Conservation (phyloP, 1,140 invertebrate genomes). For the Cotesia glomerata region DNA sequence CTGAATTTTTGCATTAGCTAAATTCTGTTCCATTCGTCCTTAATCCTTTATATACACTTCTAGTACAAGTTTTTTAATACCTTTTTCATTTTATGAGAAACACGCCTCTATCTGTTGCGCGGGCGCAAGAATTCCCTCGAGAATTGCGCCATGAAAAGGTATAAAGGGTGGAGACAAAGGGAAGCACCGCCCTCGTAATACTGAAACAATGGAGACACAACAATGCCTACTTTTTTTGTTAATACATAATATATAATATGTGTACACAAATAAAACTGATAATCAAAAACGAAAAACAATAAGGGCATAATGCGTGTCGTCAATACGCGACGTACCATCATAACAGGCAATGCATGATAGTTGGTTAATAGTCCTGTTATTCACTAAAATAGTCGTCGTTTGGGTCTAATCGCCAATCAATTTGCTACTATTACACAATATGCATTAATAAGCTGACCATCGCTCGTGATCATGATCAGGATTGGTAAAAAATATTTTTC, state of each 20-base stretch:
- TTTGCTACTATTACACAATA: too few species aligned
- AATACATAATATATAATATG: neutral
- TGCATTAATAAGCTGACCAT: too few species aligned
- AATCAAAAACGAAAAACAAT: neutral
- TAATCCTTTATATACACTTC: neutral
- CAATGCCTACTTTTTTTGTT: slow-evolving; percentile 38
- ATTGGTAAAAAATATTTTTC: too few species aligned
- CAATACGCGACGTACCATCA: too few species aligned
- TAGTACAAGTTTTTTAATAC: neutral
- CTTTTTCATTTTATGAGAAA: neutral
- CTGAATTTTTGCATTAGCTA: too few species aligned
- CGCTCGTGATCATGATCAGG: too few species aligned
- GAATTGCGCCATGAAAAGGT: slow-evolving; percentile 47
- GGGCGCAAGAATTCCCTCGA: slow-evolving; percentile 17
- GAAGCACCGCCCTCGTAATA: slow-evolving; percentile 62
- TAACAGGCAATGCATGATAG: neutral
- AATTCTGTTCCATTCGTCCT: neutral
- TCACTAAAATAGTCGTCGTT: neutral
- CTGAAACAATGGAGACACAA: slow-evolving; percentile 60
- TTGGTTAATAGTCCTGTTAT: too few species aligned
- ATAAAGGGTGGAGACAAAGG: slow-evolving; percentile 63
- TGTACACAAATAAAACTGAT: neutral
- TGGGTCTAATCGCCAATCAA: too few species aligned
- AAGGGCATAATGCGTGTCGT: neutral
- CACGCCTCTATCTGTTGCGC: slow-evolving; percentile 16